These are phyloP conservation scores for Lepas anatifera DNA, from an alignment of 2,888 invertebrate species.

Conservation along the genomic window DNA sequence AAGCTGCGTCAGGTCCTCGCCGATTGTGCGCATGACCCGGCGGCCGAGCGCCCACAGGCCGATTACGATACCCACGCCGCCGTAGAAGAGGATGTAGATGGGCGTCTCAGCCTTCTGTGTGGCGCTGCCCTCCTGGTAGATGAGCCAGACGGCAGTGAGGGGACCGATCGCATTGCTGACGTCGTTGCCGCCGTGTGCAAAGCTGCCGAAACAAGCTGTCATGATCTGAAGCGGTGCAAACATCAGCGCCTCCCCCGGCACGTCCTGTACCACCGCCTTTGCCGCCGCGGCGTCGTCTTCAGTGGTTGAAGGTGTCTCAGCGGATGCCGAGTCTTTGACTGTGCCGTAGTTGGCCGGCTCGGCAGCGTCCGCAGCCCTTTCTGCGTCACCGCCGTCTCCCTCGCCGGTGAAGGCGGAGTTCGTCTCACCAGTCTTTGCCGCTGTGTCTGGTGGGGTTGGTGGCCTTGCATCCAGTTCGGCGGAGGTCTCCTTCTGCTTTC, in stretches of 20 bases:
- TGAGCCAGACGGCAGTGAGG: constrained; percentile 82
- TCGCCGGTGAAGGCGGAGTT: background rate
- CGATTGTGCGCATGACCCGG: constrained; percentile 90
- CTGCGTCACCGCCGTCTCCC: background rate
- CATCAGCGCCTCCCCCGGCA: constrained; percentile 45
- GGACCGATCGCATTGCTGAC: constrained; percentile 99
- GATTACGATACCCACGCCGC: constrained; percentile 87
- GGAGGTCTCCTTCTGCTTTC: constrained; percentile 24
- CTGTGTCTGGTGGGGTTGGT: too few relatives aligned
- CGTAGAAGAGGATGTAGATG: constrained; percentile 78
- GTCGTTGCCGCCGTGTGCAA: constrained; percentile 98
- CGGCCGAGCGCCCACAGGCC: constrained; percentile 97
- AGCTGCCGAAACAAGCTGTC: constrained; percentile 95
- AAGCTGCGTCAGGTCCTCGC: constrained; percentile 91
- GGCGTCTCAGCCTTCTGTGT: constrained; percentile 78
- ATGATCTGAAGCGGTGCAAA: constrained; percentile 93
- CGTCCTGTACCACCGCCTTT: constrained; percentile 21
- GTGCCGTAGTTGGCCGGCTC: background rate
- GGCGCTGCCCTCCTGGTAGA: constrained; percentile 72
- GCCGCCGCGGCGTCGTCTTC: background rate
- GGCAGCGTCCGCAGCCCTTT: background rate
- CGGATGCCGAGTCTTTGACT: background rate
- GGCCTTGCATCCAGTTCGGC: background rate
- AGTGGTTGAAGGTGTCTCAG: background rate
- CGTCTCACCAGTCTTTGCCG: background rate